Evolutionary conservation across 2,113 vertebrate genomes (phyloP), one percentile per base, ranked within the genome.

Genomic region (Aphyosemion australe): DNA sequence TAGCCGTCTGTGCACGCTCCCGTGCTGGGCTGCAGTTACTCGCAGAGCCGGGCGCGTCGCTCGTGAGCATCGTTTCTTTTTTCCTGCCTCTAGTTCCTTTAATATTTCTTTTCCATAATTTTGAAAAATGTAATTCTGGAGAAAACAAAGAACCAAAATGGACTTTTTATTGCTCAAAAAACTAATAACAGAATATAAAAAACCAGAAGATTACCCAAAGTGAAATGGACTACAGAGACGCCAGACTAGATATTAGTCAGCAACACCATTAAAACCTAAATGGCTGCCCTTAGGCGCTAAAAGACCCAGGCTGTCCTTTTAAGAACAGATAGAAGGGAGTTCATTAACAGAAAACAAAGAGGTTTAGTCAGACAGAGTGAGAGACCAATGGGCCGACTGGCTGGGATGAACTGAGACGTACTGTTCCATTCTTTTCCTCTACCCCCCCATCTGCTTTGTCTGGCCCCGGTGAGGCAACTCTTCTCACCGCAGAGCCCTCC

Each of bases 281-380:
- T 90, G 88, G 79, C 76, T 47, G 76, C 86, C 92, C 74, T 80
- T 12, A 83, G 89, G 92, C 88, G 76, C 72, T 65, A 77, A 84
- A 78, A 76, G 72, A 80, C 85, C 76, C 58, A 60, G 66, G 65
- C 75, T 82, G 79, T 88, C 84, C 89, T 92, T 90, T 92, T 87
- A 90, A 89, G 85, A 88, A 85, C 84, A 88, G 83, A 87, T 90
- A 89, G 41, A 71, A 87, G 87, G 86, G 91, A 90, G 84, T 92
- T 93, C 89, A 92, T 93, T 93, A 93, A 90, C 72, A 87, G 85
- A 87, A 90, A 91, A 93, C 92, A 94, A 92, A 92, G 89, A 90
- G 63, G 76, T 76, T 64, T 81, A 90, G 86, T 88, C 86, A 90
- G 69, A 80, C 76, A 67, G 76, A 41, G 81, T 63, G 74, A 83